Evolutionary conservation across 2,113 vertebrate species (phyloP).

Genomic region (Nymphicus hollandicus): DNA sequence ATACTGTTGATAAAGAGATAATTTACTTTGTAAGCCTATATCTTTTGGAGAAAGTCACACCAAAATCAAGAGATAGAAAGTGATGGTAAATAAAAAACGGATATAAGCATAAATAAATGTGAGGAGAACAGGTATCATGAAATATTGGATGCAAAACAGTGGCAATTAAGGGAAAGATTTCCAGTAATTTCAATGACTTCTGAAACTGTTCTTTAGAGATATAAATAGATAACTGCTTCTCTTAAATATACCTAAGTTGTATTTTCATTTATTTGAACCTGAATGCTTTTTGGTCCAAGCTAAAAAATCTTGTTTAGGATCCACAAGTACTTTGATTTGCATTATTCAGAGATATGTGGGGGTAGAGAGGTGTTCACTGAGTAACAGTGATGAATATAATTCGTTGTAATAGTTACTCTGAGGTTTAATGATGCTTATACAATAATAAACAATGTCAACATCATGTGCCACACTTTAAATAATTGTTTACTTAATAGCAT

Average conservation of each 20-base stretch:
- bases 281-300: background rate
- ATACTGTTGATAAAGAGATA: background rate
- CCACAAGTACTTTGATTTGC: background rate
- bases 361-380: background rate
- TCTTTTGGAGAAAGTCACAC: background rate
- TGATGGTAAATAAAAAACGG: background rate
- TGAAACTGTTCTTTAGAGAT: background rate
- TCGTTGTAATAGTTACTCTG: background rate
- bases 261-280: background rate
- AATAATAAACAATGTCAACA: background rate
- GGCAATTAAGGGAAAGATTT: background rate
- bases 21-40: background rate
- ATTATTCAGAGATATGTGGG: background rate
- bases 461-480: conserved; percentile 1
- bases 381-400: background rate
- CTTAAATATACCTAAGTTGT: background rate
- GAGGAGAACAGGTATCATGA: background rate
- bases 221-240: background rate
- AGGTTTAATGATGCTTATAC: background rate
- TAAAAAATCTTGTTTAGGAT: background rate
- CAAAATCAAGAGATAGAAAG: background rate
- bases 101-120: background rate
- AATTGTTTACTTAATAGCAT: conserved; percentile 22
- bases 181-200: background rate
- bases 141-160: background rate